Evolutionary conservation across 2,888 invertebrate species (phyloP).

Genomic region (Leucoptera coffeella): DNA sequence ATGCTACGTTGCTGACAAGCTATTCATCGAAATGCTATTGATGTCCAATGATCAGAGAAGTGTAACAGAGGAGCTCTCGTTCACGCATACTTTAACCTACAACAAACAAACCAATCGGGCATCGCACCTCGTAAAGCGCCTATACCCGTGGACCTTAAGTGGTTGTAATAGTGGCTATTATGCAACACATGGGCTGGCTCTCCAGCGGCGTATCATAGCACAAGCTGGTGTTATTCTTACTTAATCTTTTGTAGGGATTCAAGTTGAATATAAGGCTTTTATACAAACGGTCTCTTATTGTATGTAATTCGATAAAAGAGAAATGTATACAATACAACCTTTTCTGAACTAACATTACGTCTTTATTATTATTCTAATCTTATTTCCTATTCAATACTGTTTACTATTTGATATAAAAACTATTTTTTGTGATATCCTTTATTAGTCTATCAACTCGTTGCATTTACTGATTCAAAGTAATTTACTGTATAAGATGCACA

Average conservation of each 20-base stretch:
- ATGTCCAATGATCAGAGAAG: constrained; percentile 50
- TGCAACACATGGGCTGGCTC: too few species aligned
- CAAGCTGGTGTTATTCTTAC: constrained; percentile 43
- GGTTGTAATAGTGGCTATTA: too few species aligned
- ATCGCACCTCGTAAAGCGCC: constrained; percentile 46
- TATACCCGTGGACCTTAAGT: too few species aligned
- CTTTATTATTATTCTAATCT: too few species aligned
- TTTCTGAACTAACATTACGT: too few species aligned
- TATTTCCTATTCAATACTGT: too few species aligned
- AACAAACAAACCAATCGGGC: constrained; percentile 43
- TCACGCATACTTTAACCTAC: constrained; percentile 53
- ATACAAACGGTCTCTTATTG: constrained; percentile 46
- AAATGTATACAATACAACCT: too few species aligned
- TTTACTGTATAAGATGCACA: too few species aligned
- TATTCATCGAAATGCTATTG: constrained; percentile 44
- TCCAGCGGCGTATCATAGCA: constrained; percentile 47
- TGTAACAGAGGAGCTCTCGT: constrained; percentile 44
- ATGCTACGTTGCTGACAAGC: constrained; percentile 34
- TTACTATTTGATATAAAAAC: too few species aligned
- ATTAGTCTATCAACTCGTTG: too few species aligned
- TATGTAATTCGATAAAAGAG: constrained; percentile 47
- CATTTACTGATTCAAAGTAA: too few species aligned
- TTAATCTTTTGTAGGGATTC: constrained; percentile 47
- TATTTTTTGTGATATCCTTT: too few species aligned
- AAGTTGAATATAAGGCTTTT: constrained; percentile 30